These are phyloP conservation scores for Loris lydekkerianus DNA, from an alignment of 2,797 vertebrate species.

Conservation along the genomic window DNA sequence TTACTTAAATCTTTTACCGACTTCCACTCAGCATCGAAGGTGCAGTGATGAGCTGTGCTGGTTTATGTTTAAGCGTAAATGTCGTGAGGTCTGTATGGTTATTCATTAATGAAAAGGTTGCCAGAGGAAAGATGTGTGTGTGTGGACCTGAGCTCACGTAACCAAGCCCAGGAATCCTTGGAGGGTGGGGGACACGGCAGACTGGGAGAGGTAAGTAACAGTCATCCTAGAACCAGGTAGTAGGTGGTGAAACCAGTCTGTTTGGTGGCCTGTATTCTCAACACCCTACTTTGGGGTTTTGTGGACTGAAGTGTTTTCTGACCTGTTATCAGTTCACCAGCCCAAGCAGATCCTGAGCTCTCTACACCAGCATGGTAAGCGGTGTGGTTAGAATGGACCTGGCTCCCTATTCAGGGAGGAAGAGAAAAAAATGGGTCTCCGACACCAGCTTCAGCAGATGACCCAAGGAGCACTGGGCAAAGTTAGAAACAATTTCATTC, in stretches of 20 bases:
- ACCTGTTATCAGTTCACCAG: accelerated
- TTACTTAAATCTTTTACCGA: background rate
- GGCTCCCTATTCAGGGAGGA: background rate
- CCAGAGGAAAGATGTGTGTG: no score
- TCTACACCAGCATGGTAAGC: background rate
- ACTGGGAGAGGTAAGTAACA: background rate
- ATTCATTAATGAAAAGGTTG: background rate
- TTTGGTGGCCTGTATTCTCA: background rate
- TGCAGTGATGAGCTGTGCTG: background rate
- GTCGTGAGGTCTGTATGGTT: background rate
- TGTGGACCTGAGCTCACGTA: background rate
- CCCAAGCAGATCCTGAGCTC: background rate
- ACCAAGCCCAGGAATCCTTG: background rate
- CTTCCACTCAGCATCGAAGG: background rate
- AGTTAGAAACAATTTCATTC: background rate
- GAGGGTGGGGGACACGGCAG: background rate
- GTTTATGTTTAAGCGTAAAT: background rate
- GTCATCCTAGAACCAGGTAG: background rate
- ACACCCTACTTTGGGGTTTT: accelerated
- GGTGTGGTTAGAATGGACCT: no score
- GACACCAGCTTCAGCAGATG: background rate
- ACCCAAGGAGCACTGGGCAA: background rate
- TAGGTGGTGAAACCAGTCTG: accelerated
- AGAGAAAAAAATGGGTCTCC: background rate
- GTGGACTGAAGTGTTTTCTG: background rate